Percentiles rank a stretch among this genome's conserved stretches.
Evolutionary conservation across 2,888 invertebrate species (phyloP).

Genomic region (Palloptera scutellata): DNA sequence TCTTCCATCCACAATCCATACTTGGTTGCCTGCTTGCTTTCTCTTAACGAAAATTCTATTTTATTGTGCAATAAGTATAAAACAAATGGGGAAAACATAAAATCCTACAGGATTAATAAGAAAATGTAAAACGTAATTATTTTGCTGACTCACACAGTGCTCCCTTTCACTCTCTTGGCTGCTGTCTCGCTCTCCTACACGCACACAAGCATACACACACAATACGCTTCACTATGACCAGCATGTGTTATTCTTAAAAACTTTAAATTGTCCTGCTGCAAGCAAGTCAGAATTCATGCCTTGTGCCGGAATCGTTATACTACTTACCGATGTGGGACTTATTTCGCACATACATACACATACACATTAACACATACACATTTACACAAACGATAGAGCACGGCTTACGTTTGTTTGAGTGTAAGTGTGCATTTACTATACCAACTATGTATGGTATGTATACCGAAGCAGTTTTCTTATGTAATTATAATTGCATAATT

Average conservation of each 20-base stretch:
- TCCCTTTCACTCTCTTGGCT: too few species aligned
- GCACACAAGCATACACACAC: too few species aligned
- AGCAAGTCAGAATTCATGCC: constrained; percentile 1
- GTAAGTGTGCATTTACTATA: not conserved
- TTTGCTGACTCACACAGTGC: constrained; percentile 16
- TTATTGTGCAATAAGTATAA: constrained; percentile 8
- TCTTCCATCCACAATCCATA: not conserved
- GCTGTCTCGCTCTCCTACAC: not conserved
- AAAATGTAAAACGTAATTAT: constrained; percentile 37
- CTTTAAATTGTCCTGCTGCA: constrained; percentile 23
- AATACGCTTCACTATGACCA: too few species aligned
- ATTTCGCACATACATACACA: constrained; percentile 16
- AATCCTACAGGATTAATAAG: constrained; percentile 37
- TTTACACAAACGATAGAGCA: too few species aligned
- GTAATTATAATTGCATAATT: constrained; percentile 37
- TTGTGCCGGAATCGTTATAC: too few species aligned
- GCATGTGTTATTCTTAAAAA: constrained; percentile 8
- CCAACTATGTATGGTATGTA: too few species aligned
- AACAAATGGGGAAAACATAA: constrained; percentile 17
- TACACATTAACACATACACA: not conserved
- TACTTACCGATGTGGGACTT: too few species aligned
- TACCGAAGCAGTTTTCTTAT: constrained; percentile 7
- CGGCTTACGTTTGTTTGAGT: not conserved
- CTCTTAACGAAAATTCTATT: not conserved
- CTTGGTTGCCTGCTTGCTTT: not conserved